Evolutionary conservation across 2,797 vertebrate genomes (phyloP).

Genomic region (Diceros bicornis): DNA sequence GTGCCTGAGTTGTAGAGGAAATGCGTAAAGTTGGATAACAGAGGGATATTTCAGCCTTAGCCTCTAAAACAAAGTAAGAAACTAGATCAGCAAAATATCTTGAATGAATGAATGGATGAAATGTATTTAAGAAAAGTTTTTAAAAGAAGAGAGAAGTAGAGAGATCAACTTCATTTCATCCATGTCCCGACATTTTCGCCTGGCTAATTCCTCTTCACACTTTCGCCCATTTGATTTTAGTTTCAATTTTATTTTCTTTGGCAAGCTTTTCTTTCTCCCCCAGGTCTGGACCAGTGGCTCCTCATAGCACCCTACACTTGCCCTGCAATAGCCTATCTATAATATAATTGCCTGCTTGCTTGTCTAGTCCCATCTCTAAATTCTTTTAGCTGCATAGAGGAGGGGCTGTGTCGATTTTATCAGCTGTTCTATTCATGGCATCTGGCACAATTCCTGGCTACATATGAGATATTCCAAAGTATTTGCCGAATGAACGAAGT

Average conservation of each 20-base stretch:
- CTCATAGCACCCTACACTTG: background rate
- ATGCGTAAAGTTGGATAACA: background rate
- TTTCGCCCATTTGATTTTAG: background rate
- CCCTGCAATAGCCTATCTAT: background rate
- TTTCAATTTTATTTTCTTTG: background rate
- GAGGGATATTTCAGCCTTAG: background rate
- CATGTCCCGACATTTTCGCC: background rate
- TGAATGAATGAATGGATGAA: background rate
- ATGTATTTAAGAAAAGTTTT: constrained; percentile 19
- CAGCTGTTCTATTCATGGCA: background rate
- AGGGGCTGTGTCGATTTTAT: background rate
- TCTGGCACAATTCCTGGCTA: background rate
- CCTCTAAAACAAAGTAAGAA: constrained; percentile 16
- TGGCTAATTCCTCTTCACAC: background rate
- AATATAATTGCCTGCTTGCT: background rate
- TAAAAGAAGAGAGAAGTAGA: background rate
- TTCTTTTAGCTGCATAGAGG: background rate
- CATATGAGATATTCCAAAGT: background rate
- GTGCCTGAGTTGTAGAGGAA: background rate
- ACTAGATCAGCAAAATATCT: constrained; percentile 2
- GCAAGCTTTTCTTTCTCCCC: background rate
- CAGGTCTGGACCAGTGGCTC: background rate
- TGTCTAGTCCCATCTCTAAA: background rate
- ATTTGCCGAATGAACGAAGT: background rate
- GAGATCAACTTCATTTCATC: background rate